Evolutionary conservation across 2,113 vertebrate genomes (phyloP), one percentile per base, ranked within the genome.

Genomic region (Paradoxurus hermaphroditus): DNA sequence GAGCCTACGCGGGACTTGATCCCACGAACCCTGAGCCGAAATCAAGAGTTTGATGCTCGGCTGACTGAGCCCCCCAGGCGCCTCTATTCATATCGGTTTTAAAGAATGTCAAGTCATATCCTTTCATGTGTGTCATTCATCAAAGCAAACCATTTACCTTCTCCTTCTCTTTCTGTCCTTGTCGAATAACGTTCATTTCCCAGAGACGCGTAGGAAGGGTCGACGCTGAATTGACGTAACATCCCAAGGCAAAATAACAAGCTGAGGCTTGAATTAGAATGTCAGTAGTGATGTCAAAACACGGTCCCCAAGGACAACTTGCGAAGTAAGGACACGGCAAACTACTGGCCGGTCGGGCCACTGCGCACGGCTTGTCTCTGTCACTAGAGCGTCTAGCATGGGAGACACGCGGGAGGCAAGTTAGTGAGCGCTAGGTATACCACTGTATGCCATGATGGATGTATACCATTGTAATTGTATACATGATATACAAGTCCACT

Each of bases 291-390:
- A 68, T 29, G 4, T 78, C n/a, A 29, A 27, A 29, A 14, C 2
- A 23, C 18, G 12, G 56, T 25, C 14, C 56, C 68, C 49, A 25
- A 65, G n/a, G 89, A 31, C 25, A 8, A 11, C n/a, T 53, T 5
- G 21, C 19, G 72, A 75, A 19, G 5, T 4, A 34, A 18, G 14
- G 21, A n/a, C 9, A 8, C 0, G 7, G 34, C 31, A 29, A 23
- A 21, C 34, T 3, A 0, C 39, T 44, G 39, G 31, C 68, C n/a
- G 27, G 19, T 19, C 44, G 3, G 2, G 23, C 19, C 49, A 5
- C 18, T 0, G 0, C 2, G 7, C 46, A 0, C 0, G 0, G 2
- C 29, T 59, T 5, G 1, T 15, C n/a, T 36, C 31, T 73, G n/a
- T 49, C 65, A 21, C 0, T 0, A 23, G 41, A 78, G 34, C 27